A percentile compares a stretch with the other conserved stretches of the same genome.
Conservation (phyloP, 2,797 vertebrate species). For the Chelmon rostratus region DNA sequence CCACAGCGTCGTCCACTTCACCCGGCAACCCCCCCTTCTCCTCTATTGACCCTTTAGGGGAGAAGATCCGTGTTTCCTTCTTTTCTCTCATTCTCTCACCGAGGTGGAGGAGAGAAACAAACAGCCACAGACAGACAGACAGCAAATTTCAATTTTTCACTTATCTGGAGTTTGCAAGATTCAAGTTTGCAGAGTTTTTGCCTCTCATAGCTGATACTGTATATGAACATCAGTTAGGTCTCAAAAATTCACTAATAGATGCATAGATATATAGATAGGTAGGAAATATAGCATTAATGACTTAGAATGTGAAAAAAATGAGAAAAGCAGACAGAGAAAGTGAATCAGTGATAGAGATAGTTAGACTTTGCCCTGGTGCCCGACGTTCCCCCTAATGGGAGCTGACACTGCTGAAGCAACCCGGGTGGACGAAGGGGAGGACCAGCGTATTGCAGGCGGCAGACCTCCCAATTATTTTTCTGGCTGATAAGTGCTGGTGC, state of each 20-base stretch:
- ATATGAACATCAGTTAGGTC: not conserved
- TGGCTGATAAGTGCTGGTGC: slow-evolving; percentile 84
- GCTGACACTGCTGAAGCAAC: slow-evolving; percentile 81
- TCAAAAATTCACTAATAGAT: not conserved
- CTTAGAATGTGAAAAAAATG: slow-evolving; percentile 25
- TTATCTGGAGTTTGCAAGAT: slow-evolving; percentile 9
- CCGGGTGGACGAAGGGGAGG: slow-evolving; percentile 78
- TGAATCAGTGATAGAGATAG: slow-evolving; percentile 57
- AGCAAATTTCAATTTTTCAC: not conserved
- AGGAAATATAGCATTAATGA: slow-evolving; percentile 17
- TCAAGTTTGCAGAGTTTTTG: not conserved
- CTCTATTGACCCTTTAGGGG: slow-evolving; percentile 51
- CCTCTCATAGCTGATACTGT: not conserved
- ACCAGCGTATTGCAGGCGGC: slow-evolving; percentile 78
- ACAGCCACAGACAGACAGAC: slow-evolving; percentile 2
- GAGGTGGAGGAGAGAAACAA: slow-evolving; percentile 14
- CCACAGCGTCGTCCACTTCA: slow-evolving; percentile 57
- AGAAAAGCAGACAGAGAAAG: slow-evolving; percentile 16
- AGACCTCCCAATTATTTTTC: slow-evolving; percentile 88
- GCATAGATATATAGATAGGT: not conserved
- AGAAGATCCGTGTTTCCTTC: slow-evolving; percentile 44
- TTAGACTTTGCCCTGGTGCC: slow-evolving; percentile 53
- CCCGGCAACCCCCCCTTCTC: slow-evolving; percentile 33
- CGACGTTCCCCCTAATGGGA: slow-evolving; percentile 76
- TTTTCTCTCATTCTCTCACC: slow-evolving; percentile 22